Evolutionary conservation across 92 coral and sea anemone species (phyloP).

Genomic region (Parazoanthus swiftii): DNA sequence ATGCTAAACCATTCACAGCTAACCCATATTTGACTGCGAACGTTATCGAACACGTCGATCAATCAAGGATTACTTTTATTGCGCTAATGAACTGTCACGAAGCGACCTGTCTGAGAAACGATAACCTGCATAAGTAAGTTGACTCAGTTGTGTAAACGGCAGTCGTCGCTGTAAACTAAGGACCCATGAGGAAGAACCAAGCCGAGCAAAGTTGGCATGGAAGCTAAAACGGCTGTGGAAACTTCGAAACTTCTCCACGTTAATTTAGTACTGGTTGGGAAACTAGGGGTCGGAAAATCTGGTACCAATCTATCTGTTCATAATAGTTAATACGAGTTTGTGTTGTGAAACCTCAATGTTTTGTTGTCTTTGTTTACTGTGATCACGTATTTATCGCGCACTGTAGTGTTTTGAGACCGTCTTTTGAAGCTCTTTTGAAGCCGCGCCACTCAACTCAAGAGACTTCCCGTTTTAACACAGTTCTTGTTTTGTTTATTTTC

Average conservation of each 20-base stretch:
- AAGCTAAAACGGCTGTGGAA: neutral
- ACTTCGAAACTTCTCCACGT: slow-evolving; percentile 37
- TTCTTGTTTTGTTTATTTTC: slow-evolving; percentile 11
- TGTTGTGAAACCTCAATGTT: neutral
- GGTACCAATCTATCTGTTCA: slow-evolving; percentile 40
- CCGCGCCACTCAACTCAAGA: neutral
- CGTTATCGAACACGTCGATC: neutral
- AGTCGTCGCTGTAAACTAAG: neutral
- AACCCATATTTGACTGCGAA: neutral
- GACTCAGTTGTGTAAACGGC: neutral
- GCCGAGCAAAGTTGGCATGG: neutral
- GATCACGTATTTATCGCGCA: neutral
- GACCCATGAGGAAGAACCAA: neutral
- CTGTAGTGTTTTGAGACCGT: neutral
- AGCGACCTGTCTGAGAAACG: neutral
- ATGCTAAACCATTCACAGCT: neutral
- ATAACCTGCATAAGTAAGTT: too few species aligned
- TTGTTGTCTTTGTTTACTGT: neutral
- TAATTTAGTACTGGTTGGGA: slow-evolving; percentile 71
- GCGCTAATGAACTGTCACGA: neutral
- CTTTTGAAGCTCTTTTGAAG: neutral
- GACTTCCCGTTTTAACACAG: neutral
- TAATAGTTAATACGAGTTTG: neutral
- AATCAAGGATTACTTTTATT: neutral
- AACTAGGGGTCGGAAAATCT: slow-evolving; percentile 82